These are phyloP conservation scores for Siniperca obscura DNA, from an alignment of 2,797 vertebrate species.

Conservation along the genomic window DNA sequence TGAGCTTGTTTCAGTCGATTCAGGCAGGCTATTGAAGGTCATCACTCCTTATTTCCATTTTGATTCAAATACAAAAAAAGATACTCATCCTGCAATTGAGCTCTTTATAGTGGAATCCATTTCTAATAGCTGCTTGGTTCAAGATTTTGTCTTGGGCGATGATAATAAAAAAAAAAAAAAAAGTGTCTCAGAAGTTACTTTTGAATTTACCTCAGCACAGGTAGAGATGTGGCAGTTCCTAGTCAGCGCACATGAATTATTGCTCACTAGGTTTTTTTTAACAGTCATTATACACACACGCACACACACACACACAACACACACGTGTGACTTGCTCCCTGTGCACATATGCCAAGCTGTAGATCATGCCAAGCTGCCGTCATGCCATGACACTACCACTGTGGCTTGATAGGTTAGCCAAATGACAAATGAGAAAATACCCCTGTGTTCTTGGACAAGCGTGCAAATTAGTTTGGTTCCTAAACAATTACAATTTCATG, in stretches of 20 bases:
- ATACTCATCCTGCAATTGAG: slow-evolving; percentile 53
- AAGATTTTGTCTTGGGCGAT: slow-evolving; percentile 48
- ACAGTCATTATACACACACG: slow-evolving; percentile 14
- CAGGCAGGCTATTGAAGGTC: slow-evolving; percentile 64
- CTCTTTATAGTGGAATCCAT: slow-evolving; percentile 57
- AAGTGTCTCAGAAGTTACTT: slow-evolving; percentile 27
- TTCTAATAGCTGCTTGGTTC: slow-evolving; percentile 64
- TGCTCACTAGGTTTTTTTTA: background rate
- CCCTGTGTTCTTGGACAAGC: slow-evolving; percentile 34
- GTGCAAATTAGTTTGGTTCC: slow-evolving; percentile 59
- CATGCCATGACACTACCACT: slow-evolving; percentile 27
- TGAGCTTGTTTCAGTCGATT: slow-evolving; percentile 69
- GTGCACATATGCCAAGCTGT: slow-evolving; percentile 38
- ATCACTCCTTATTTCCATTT: slow-evolving; percentile 79
- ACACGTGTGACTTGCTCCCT: background rate
- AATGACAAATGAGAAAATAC: slow-evolving; percentile 52
- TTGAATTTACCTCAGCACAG: slow-evolving; percentile 1
- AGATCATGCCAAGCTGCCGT: slow-evolving; percentile 40
- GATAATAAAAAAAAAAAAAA: slow-evolving; percentile 52
- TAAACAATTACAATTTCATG: slow-evolving; percentile 40
- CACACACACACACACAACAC: background rate
- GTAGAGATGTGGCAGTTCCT: slow-evolving; percentile 15
- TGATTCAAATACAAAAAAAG: slow-evolving; percentile 68
- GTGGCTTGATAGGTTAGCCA: slow-evolving; percentile 45
- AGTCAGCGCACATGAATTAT: slow-evolving; percentile 31